A percentile compares a stretch with the other conserved stretches of the same genome.
phyloP scores from a whole-genome alignment of 1,140 invertebrate genomes.

The Leguminivora glycinivorella region DNA sequence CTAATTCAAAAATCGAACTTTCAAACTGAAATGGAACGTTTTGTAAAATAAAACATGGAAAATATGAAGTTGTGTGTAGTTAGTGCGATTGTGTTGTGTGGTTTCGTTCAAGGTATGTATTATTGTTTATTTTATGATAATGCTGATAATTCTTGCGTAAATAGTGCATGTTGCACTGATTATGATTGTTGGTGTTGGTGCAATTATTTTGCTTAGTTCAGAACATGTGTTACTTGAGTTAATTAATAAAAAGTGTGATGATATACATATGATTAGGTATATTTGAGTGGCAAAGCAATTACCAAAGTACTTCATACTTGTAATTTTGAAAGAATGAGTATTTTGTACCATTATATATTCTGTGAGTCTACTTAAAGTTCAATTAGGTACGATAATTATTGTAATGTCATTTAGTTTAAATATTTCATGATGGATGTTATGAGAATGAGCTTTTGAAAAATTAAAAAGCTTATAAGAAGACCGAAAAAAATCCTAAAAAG shows the following conservation, averaged over 20 bases:
- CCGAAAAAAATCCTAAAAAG: no score
- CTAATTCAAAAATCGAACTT: conserved; percentile 40
- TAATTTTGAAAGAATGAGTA: background rate
- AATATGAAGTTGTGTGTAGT: conserved; percentile 6
- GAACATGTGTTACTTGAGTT: background rate
- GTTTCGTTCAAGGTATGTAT: background rate
- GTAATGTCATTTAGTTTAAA: no score
- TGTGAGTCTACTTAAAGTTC: no score
- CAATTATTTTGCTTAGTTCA: background rate
- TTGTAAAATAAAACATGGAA: background rate
- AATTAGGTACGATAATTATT: no score
- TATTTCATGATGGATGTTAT: no score
- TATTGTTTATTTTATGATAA: conserved; percentile 6
- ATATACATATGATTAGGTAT: no score
- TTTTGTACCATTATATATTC: background rate
- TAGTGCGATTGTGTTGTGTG: background rate
- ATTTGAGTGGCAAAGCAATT: background rate
- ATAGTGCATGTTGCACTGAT: conserved; percentile 12
- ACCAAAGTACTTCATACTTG: background rate
- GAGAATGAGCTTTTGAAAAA: no score
- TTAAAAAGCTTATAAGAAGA: no score
- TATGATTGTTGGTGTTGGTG: background rate
- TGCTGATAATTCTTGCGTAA: conserved; percentile 7
- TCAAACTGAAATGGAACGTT: conserved; percentile 32
- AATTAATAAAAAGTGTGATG: background rate